Percentiles rank a stretch among this genome's conserved stretches.
phyloP scores from a whole-genome alignment of 2,113 vertebrate species.

The Lucifuga dentata region DNA sequence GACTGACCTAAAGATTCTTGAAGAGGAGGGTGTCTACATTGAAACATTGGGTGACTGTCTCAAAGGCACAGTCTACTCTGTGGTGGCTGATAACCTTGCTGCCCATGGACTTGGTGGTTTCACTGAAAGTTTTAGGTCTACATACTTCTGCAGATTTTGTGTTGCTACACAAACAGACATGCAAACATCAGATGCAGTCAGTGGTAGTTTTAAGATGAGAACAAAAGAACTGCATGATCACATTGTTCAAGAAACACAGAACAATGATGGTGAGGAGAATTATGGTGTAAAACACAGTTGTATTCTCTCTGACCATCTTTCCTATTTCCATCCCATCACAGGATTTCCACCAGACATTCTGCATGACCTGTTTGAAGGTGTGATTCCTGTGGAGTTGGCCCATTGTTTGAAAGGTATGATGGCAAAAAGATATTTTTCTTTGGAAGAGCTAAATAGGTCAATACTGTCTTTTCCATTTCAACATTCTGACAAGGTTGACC shows the following conservation, averaged over 20 bases:
- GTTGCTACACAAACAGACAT: too few species aligned
- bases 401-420: slow-evolving; percentile 40
- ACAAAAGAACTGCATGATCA: slow-evolving; percentile 28
- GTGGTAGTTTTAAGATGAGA: too few species aligned
- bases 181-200: too few species aligned
- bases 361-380: slow-evolving; percentile 47
- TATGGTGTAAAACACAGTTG: slow-evolving; percentile 40
- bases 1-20: too few species aligned
- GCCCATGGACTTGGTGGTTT: too few species aligned
- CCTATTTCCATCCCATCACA: slow-evolving; percentile 32
- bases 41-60: not conserved
- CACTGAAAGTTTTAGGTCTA: too few species aligned
- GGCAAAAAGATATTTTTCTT: slow-evolving; percentile 34
- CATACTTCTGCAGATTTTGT: too few species aligned
- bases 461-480: slow-evolving; percentile 28
- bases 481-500: slow-evolving; percentile 42
- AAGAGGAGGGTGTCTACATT: slow-evolving; percentile 40
- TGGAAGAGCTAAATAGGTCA: slow-evolving; percentile 39
- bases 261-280: not conserved
- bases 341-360: slow-evolving; percentile 40
- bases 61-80: slow-evolving; percentile 25
- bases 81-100: too few species aligned
- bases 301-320: slow-evolving; percentile 37
- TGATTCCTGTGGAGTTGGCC: slow-evolving; percentile 42
- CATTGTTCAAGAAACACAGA: slow-evolving; percentile 20